Percentiles rank a stretch among this genome's conserved stretches.
phyloP scores from a whole-genome alignment of 2,113 vertebrate genomes.

The Clinocottus analis region DNA sequence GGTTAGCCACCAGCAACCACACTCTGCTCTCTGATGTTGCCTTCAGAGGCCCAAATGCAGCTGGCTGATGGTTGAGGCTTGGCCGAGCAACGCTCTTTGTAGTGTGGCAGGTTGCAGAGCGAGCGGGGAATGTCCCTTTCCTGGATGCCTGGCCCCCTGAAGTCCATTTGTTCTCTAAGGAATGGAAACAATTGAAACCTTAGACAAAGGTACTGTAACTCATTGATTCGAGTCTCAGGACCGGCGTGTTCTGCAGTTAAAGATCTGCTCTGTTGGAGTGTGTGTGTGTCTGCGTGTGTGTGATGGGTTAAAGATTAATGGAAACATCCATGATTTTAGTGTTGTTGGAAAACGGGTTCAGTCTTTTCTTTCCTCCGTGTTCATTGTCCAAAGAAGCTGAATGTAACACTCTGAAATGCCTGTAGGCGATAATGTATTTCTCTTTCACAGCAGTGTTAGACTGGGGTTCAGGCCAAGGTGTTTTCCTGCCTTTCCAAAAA shows the following conservation, averaged over 20 bases:
- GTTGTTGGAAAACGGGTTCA: not conserved
- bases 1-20: constrained; percentile 84
- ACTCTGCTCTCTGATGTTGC: constrained; percentile 84
- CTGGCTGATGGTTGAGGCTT: constrained; percentile 76
- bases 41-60: constrained; percentile 78
- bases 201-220: not conserved
- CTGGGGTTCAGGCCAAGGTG: not conserved
- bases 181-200: constrained; percentile 19
- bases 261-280: not conserved
- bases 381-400: constrained; percentile 1
- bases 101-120: constrained; percentile 78
- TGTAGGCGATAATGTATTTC: constrained; percentile 11
- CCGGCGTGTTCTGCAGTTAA: not conserved
- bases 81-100: constrained; percentile 75
- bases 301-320: not conserved
- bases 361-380: not conserved
- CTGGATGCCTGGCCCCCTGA: constrained; percentile 33
- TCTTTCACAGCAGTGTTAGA: not conserved
- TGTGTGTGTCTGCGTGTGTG: no score
- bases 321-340: not conserved
- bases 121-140: constrained; percentile 68
- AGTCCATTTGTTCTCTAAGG: constrained; percentile 43
- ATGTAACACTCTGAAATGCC: not conserved
- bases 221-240: not conserved
- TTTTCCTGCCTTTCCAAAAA: not conserved